phyloP scores from a whole-genome alignment of 2,113 vertebrate species.

The Mirza zaza region DNA sequence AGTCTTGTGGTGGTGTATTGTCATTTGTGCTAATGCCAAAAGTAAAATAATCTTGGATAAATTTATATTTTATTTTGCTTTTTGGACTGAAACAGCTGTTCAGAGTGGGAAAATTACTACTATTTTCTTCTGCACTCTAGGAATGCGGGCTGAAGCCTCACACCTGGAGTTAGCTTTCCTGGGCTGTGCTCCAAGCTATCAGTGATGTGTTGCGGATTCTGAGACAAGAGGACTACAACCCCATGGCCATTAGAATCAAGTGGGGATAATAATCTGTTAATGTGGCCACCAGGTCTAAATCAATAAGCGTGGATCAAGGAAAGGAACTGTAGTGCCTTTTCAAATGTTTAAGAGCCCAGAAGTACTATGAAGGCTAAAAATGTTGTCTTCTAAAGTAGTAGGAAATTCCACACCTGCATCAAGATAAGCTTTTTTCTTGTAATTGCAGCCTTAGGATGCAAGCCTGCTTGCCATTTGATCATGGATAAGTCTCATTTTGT shows the following conservation, averaged over 20 bases:
- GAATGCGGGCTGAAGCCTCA: neutral
- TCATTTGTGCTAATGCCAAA: neutral
- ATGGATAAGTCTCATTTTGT: slow-evolving; percentile 50
- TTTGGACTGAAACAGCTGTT: slow-evolving; percentile 8
- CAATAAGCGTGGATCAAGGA: neutral
- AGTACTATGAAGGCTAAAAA: neutral
- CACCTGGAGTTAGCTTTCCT: neutral
- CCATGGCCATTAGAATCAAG: neutral
- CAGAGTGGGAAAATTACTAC: neutral
- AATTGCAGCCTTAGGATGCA: slow-evolving; percentile 27
- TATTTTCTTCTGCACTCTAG: slow-evolving; percentile 11
- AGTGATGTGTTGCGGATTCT: neutral
- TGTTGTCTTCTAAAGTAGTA: neutral
- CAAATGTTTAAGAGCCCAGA: slow-evolving; percentile 42
- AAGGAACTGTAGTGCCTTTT: neutral
- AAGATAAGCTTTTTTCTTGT: neutral
- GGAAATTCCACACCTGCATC: slow-evolving; percentile 8
- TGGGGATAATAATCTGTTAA: slow-evolving; percentile 2
- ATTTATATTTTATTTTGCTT: slow-evolving; percentile 39
- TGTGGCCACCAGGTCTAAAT: neutral
- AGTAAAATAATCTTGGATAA: neutral
- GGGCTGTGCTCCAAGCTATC: neutral
- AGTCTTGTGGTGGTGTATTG: neutral
- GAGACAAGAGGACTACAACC: neutral
- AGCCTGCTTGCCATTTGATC: slow-evolving; percentile 30